Evolutionary conservation across 2,797 vertebrate species (phyloP).

Genomic region (Emydoidea blandingii): DNA sequence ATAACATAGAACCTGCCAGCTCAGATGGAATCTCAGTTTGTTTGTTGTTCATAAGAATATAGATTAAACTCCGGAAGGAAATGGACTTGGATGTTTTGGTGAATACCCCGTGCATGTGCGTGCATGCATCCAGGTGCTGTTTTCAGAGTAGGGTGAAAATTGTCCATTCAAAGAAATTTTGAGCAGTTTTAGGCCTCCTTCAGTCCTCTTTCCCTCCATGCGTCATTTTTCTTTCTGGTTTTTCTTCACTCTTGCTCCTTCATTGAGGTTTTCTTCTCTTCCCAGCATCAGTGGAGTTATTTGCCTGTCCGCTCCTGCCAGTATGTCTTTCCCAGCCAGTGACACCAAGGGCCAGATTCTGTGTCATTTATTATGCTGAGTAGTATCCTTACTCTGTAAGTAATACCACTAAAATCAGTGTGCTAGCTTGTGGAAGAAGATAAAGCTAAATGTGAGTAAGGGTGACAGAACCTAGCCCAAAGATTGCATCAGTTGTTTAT

Average conservation of each 20-base stretch:
- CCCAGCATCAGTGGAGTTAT: background rate
- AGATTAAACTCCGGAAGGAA: background rate
- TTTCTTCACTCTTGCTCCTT: background rate
- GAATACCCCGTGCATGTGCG: background rate
- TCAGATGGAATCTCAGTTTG: background rate
- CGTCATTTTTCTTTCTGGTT: background rate
- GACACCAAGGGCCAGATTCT: background rate
- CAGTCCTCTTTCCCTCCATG: background rate
- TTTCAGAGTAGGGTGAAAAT: background rate
- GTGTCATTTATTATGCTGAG: background rate
- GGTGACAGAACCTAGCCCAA: rapidly evolving
- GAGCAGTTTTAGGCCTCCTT: background rate
- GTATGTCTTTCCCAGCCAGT: background rate
- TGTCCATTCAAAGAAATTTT: background rate
- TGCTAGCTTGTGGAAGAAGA: background rate
- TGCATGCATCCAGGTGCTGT: background rate
- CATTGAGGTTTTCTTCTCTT: background rate
- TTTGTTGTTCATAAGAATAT: background rate
- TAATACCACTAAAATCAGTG: background rate
- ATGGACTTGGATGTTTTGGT: background rate
- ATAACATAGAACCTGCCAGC: background rate
- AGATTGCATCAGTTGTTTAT: background rate
- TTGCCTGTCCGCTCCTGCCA: background rate
- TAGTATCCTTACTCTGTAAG: background rate
- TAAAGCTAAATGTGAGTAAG: background rate